Conservation (phyloP, 2,113 vertebrate species). For the Ahaetulla prasina region DNA sequence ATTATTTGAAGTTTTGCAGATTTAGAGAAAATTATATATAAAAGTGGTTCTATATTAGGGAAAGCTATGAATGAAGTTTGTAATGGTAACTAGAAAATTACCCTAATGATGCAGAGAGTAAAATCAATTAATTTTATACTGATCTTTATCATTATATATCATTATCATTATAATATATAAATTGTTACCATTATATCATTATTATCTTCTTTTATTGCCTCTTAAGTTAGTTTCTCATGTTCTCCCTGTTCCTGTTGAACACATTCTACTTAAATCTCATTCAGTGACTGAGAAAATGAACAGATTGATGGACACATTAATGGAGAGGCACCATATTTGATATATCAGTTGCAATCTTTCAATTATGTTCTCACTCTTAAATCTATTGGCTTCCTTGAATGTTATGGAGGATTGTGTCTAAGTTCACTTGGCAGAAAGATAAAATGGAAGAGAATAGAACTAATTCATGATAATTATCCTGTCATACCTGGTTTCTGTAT, state of each 20-base stretch:
- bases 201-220: background rate
- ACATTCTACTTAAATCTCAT: background rate
- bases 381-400: no score
- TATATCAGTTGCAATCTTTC: no score
- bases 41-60: background rate
- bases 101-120: background rate
- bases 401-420: background rate
- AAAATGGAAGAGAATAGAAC: background rate
- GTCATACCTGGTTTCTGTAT: background rate
- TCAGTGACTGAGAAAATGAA: background rate
- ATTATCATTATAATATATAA: background rate
- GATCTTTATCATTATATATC: background rate
- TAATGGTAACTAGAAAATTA: background rate
- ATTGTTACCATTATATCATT: background rate
- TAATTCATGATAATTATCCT: background rate
- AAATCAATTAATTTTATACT: background rate
- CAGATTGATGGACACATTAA: background rate
- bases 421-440: background rate
- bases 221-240: background rate
- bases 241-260: background rate
- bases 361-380: background rate
- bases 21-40: background rate
- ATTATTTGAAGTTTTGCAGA: background rate
- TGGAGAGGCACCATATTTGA: background rate
- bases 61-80: background rate